Conservation (phyloP, 37 sponge, comb jelly and placozoan genomes). For the Haliclona indistincta region DNA sequence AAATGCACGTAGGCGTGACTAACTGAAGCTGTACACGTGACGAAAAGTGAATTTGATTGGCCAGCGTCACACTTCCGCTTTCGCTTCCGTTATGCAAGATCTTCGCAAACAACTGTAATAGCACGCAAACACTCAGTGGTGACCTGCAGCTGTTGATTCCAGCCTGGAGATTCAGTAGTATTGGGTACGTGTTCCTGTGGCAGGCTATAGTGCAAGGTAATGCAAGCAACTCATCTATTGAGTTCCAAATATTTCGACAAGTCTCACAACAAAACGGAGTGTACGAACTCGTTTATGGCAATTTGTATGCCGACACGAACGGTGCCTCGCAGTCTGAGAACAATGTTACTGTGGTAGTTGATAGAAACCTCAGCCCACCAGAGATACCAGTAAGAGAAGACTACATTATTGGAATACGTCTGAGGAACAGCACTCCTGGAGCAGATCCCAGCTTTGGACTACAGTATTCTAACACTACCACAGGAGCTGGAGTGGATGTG, state of each 20-base stretch:
- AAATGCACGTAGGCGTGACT: no score
- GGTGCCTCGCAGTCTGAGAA: background rate
- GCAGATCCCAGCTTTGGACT: background rate
- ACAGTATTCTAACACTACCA: background rate
- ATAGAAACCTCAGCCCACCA: background rate
- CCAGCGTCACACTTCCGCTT: no score
- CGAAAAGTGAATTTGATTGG: no score
- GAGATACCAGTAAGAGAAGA: background rate
- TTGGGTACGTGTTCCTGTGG: background rate
- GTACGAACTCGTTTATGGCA: slow-evolving; percentile 5
- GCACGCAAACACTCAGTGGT: no score
- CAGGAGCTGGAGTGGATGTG: background rate
- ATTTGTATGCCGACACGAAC: background rate
- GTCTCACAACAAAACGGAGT: background rate
- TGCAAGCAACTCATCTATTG: background rate
- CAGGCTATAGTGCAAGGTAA: background rate
- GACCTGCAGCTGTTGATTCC: no score
- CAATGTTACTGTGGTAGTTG: background rate
- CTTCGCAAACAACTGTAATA: no score
- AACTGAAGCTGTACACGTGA: no score
- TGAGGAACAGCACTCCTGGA: no score
- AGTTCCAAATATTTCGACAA: slow-evolving; percentile 9
- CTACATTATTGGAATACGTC: slow-evolving; percentile 5
- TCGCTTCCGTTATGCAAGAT: no score
- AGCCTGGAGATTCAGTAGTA: background rate